Evolutionary conservation across 2,888 invertebrate species (phyloP).

Genomic region (Gymnoscelis rufifasciata): DNA sequence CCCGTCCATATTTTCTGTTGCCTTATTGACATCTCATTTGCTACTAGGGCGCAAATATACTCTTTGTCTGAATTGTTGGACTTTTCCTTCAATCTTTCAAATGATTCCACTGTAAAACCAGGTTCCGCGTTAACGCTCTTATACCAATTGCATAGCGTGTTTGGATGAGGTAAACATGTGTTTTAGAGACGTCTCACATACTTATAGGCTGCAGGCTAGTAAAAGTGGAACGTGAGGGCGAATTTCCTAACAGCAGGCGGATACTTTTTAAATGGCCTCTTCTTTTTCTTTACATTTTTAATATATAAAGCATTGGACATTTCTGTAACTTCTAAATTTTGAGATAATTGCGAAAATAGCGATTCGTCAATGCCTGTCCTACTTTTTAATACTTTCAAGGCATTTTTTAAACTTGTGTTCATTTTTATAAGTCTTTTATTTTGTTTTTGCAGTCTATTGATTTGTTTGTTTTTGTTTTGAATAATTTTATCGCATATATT

Average conservation of each 20-base stretch:
- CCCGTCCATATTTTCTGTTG: slow-evolving; percentile 26
- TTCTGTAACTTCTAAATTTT: too few relatives aligned
- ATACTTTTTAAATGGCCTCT: not conserved
- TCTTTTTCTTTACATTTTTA: slow-evolving; percentile 6
- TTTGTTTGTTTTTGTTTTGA: too few relatives aligned
- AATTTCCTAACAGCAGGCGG: not conserved
- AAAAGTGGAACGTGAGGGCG: slow-evolving; percentile 1
- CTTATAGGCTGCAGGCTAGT: slow-evolving; percentile 1
- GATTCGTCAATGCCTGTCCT: too few relatives aligned
- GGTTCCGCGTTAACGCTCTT: not conserved
- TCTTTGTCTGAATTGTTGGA: not conserved
- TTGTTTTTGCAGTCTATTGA: too few relatives aligned
- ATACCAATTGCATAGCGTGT: too few relatives aligned
- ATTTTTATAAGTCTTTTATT: too few relatives aligned
- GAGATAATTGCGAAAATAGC: too few relatives aligned
- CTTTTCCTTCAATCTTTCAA: slow-evolving; percentile 7
- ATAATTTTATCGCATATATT: too few relatives aligned
- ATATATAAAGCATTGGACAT: too few relatives aligned
- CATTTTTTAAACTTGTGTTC: too few relatives aligned
- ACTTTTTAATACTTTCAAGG: too few relatives aligned
- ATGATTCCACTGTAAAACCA: slow-evolving; percentile 3
- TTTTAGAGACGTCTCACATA: not conserved
- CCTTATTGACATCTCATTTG: slow-evolving; percentile 30
- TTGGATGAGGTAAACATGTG: too few relatives aligned
- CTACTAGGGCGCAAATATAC: slow-evolving; percentile 6